Base-by-base conservation (phyloP, 2,113 vertebrate genomes). In the Seriola aureovittata region DNA sequence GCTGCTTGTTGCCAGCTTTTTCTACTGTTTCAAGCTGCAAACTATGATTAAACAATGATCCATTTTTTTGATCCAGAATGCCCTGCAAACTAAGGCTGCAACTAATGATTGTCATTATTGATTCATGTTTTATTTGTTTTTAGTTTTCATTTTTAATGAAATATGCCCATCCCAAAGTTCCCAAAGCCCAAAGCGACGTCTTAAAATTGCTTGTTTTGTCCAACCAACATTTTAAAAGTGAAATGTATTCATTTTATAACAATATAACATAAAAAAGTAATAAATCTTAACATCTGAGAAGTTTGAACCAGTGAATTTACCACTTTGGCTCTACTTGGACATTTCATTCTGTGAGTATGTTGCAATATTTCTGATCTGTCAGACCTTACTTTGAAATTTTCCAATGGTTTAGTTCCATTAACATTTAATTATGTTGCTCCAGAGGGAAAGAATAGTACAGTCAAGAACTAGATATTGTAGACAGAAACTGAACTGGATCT, bases 11-110 rank as follows among this genome's bases (percentile, higher is more conserved):
- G 84, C 68, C 82, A 87, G 52, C 34, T 40, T 55, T 73, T 67
- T 86, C 52, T 78, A 32, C 44, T 12, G 42, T 77, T 80, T 78
- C 68, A 85, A 84, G 77, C 78, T 75, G 80, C 59, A 80, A 71
- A 72, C 46, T 13, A 8, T 57, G 68, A 71, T 71, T 38, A 55
- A 84, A 81, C 44, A 81, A 4, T 4, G 52, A 66, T 65, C 10
- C 9, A 29, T 69, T 81, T 34, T 42, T 42, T 70, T 75, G 67
- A 64, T 29, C 75, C 21, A 71, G 54, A 44, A 60, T 54, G 65
- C 65, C 62, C 34, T 48, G 42, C 40, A 79, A n/a, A 71, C 78
- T 12, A 63, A 10, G 25, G 34, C 76, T 86, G 76, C 72, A 83
- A 75, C 57, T 64, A 71, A 78, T 80, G 58, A 71, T 29, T 17